Evolutionary conservation across 2,113 vertebrate genomes (phyloP).

Genomic region (Lepus europaeus): DNA sequence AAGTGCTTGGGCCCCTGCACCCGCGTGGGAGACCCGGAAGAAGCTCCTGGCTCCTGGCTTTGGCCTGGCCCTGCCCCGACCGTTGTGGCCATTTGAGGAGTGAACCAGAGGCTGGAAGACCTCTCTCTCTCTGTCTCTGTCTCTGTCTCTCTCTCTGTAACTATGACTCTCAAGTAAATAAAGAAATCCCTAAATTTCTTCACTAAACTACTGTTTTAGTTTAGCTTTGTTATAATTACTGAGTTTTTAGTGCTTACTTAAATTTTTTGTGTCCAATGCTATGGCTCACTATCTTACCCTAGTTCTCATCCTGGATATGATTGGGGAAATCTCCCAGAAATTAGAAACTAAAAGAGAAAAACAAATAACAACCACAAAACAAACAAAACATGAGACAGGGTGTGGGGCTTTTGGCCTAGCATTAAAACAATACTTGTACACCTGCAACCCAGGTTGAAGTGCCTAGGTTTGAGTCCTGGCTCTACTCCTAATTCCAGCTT

Average conservation of each 20-base stretch:
- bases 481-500: no score
- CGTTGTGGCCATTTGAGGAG: no score
- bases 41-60: no score
- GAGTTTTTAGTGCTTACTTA: not conserved
- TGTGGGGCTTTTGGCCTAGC: no score
- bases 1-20: no score
- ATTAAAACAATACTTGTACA: no score
- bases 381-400: not conserved
- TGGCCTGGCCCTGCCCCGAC: no score
- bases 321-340: slow-evolving; percentile 27
- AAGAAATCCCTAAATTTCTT: not conserved
- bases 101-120: no score
- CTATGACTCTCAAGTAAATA: no score
- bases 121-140: not conserved
- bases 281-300: not conserved
- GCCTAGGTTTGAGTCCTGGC: no score
- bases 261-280: not conserved
- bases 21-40: not conserved
- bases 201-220: not conserved
- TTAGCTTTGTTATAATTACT: not conserved
- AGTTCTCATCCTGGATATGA: not conserved
- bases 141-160: no score
- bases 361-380: not conserved
- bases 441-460: no score
- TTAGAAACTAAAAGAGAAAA: not conserved